These are phyloP conservation scores for Myotis planiceps DNA, from an alignment of 2,797 vertebrate genomes.

Conservation along the genomic window DNA sequence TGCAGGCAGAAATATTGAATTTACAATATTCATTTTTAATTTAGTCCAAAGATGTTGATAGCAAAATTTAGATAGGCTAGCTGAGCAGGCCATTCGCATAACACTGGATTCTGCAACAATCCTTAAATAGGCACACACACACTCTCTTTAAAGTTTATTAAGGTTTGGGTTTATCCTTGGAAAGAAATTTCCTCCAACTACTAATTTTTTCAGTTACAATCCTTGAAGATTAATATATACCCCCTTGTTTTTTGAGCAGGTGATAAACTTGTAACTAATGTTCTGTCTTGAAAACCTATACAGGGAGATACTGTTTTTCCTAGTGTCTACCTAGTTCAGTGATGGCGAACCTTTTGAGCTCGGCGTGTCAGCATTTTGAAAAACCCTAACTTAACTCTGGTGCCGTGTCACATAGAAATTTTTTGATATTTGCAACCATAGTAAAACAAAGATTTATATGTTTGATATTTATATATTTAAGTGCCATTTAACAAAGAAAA, in stretches of 20 bases:
- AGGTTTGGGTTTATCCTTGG: not conserved
- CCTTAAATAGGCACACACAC: not conserved
- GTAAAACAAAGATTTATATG: no score
- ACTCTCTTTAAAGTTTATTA: not conserved
- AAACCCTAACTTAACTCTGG: no score
- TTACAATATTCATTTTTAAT: constrained; percentile 10
- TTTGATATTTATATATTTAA: no score
- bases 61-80: not conserved
- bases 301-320: not conserved
- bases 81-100: not conserved
- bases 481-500: no score
- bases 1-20: constrained; percentile 14
- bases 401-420: no score
- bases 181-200: not conserved
- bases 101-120: not conserved
- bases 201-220: not conserved
- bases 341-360: no score
- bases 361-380: no score
- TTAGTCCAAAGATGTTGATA: constrained; percentile 27
- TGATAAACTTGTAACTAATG: constrained; percentile 15
- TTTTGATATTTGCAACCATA: no score
- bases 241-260: not conserved
- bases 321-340: not conserved
- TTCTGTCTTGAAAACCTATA: not conserved
- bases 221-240: not conserved